Evolutionary conservation across 2,888 invertebrate genomes (phyloP).

Genomic region (Cryptosula pallasiana): DNA sequence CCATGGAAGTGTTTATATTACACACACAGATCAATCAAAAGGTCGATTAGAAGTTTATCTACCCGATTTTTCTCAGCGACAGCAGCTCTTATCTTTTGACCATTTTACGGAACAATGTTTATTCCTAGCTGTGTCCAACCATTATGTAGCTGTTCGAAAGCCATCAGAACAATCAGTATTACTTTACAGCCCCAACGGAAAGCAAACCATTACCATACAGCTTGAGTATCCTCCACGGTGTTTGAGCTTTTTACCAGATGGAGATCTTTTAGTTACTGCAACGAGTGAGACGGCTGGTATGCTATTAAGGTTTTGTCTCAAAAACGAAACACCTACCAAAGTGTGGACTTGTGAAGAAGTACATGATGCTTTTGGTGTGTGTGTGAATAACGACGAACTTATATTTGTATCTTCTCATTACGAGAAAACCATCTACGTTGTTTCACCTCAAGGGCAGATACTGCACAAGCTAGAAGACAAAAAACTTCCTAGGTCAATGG

Average conservation of each 20-base stretch:
- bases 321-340: neutral
- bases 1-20: too few relatives aligned
- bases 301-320: neutral
- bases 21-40: too few relatives aligned
- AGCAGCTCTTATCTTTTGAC: too few relatives aligned
- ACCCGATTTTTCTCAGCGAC: too few relatives aligned
- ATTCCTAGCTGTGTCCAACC: too few relatives aligned
- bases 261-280: neutral
- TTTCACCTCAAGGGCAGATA: neutral
- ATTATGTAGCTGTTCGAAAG: too few relatives aligned
- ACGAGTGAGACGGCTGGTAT: neutral
- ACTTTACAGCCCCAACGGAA: too few relatives aligned
- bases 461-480: neutral
- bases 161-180: too few relatives aligned
- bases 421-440: neutral
- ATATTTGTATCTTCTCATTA: neutral
- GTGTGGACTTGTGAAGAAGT: neutral
- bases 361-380: neutral
- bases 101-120: too few relatives aligned
- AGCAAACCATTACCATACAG: too few relatives aligned
- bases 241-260: neutral
- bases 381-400: neutral
- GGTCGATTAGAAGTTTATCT: too few relatives aligned
- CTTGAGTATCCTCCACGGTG: too few relatives aligned
- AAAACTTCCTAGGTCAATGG: neutral